A percentile compares a stretch with the other conserved stretches of the same genome.
phyloP scores from a whole-genome alignment of 2,113 vertebrate genomes.

The Pseudorectes ferrugineus region DNA sequence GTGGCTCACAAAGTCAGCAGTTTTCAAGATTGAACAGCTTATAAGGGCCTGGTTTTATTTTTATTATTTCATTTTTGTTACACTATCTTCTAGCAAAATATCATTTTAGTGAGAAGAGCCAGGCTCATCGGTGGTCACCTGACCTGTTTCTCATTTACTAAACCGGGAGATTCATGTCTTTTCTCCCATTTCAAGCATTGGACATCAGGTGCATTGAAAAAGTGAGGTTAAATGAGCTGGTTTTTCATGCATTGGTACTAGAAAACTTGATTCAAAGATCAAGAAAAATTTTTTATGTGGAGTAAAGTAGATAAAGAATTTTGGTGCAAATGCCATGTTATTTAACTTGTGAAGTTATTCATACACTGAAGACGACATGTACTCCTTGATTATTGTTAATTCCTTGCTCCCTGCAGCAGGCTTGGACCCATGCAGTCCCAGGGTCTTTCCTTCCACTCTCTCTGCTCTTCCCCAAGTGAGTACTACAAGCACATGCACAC shows the following conservation, averaged over 20 bases:
- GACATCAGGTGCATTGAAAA: not conserved
- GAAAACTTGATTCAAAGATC: not conserved
- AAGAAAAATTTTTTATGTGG: not conserved
- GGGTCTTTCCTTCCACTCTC: not conserved
- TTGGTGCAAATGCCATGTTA: not conserved
- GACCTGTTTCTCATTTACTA: not conserved
- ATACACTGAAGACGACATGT: not conserved
- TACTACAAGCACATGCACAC: not conserved
- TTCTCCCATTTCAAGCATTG: not conserved
- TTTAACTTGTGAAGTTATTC: not conserved
- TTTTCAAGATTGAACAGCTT: not conserved
- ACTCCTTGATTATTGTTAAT: not conserved
- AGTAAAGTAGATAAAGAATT: not conserved
- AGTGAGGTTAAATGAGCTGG: not conserved
- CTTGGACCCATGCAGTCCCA: rapidly evolving
- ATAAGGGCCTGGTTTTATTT: not conserved
- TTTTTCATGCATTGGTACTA: not conserved
- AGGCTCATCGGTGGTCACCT: not conserved
- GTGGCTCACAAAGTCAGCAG: not conserved
- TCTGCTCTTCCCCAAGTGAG: not conserved
- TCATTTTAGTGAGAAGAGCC: not conserved
- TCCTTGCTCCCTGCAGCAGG: not conserved
- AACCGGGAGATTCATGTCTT: not conserved
- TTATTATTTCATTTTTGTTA: not conserved
- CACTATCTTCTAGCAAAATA: not conserved